phyloP scores from a whole-genome alignment of 2,113 vertebrate species.

The Scytalopus superciliaris region DNA sequence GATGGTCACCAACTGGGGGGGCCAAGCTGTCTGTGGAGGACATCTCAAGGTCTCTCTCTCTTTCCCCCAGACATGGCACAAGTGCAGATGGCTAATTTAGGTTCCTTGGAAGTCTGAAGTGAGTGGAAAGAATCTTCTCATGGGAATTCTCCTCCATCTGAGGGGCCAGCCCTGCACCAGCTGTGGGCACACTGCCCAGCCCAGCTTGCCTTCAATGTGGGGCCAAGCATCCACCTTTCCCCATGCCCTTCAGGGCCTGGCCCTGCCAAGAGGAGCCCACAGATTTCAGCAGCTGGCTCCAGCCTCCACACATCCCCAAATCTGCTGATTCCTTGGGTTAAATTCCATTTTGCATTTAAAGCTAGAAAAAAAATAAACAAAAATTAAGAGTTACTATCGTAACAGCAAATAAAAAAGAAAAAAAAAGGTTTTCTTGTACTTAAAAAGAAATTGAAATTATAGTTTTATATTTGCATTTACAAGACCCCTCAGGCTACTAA shows the following conservation, averaged over 20 bases:
- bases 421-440: not conserved
- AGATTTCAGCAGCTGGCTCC: not conserved
- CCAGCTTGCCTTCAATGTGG: not conserved
- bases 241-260: not conserved
- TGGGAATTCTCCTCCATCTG: not conserved
- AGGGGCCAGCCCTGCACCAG: not conserved
- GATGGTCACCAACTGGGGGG: fast-evolving
- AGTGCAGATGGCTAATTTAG: not conserved
- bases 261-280: not conserved
- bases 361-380: not conserved
- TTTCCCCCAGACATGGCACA: not conserved
- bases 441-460: slow-evolving; percentile 35
- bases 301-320: not conserved
- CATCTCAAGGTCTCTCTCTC: not conserved
- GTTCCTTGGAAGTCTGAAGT: not conserved
- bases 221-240: not conserved
- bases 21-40: not conserved
- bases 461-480: slow-evolving; percentile 55
- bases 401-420: not conserved
- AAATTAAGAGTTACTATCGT: not conserved
- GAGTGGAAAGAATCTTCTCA: slow-evolving; percentile 26
- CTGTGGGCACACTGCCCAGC: not conserved
- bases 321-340: not conserved
- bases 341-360: not conserved
- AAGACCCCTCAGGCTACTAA: slow-evolving; percentile 29